Conservation (phyloP, 2,113 vertebrate genomes). For the Mola mola region DNA sequence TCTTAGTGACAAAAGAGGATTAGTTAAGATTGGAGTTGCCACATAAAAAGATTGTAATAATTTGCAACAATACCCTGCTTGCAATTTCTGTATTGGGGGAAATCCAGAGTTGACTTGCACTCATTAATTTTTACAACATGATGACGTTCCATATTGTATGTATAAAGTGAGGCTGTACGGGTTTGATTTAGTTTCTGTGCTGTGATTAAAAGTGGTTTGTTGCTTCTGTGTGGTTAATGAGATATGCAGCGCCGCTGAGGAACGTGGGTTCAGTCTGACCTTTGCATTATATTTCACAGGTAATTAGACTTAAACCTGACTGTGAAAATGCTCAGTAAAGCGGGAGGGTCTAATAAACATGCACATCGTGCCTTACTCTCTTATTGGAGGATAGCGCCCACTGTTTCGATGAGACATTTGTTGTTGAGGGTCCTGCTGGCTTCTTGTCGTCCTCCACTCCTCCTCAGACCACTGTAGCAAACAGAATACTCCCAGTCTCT, state of each 20-base stretch:
- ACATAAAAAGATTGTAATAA: conserved; percentile 10
- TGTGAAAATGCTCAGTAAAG: too few species aligned
- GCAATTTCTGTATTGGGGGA: conserved; percentile 12
- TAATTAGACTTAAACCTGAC: conserved; percentile 58
- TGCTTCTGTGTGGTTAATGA: conserved; percentile 30
- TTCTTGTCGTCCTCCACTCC: conserved; percentile 32
- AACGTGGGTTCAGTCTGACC: conserved; percentile 28
- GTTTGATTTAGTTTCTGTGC: not conserved
- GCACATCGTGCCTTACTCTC: not conserved
- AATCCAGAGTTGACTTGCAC: conserved; percentile 21
- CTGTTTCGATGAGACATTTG: too few species aligned
- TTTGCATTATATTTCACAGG: conserved; percentile 24
- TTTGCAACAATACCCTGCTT: conserved; percentile 4
- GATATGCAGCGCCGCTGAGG: conserved; percentile 33
- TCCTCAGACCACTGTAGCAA: conserved; percentile 13
- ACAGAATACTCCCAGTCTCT: conserved; percentile 55
- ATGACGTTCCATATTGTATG: conserved; percentile 16
- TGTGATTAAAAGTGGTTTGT: conserved; percentile 39
- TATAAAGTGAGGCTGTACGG: not conserved
- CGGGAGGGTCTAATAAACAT: too few species aligned
- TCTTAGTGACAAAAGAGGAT: conserved; percentile 37
- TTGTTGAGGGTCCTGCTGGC: conserved; percentile 8
- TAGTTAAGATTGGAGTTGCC: conserved; percentile 26
- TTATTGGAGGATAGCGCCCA: too few species aligned
- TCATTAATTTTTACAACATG: not conserved